Evolutionary conservation across 1,140 invertebrate genomes (phyloP).

Genomic region (Cherax quadricarinatus): DNA sequence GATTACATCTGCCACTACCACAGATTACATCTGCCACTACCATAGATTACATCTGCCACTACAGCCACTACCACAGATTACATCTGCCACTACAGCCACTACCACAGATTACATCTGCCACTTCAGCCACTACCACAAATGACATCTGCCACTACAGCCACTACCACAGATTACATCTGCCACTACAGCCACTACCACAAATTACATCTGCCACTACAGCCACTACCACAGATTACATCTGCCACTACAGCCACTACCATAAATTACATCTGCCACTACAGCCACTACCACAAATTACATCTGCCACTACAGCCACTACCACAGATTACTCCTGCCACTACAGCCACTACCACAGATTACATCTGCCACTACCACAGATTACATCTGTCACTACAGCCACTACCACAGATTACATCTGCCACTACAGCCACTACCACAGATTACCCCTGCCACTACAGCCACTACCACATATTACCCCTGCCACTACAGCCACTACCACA

Average conservation of each 20-base stretch:
- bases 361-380: no score
- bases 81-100: not conserved
- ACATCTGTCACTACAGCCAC: not conserved
- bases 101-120: not conserved
- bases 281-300: no score
- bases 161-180: no score
- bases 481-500: no score
- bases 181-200: not conserved
- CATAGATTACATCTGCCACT: no score
- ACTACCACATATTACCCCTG: not conserved
- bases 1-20: not conserved
- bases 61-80: no score
- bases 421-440: not conserved
- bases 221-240: no score
- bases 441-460: no score
- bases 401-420: not conserved
- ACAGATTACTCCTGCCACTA: not conserved
- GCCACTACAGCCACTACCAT: no score
- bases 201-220: not conserved
- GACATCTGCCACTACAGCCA: not conserved
- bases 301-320: conserved; percentile 2
- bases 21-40: no score
- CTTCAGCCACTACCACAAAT: not conserved
- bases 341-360: no score
- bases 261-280: no score